Conservation (phyloP, 2,888 invertebrate genomes). For the Rhodophaea formosa region DNA sequence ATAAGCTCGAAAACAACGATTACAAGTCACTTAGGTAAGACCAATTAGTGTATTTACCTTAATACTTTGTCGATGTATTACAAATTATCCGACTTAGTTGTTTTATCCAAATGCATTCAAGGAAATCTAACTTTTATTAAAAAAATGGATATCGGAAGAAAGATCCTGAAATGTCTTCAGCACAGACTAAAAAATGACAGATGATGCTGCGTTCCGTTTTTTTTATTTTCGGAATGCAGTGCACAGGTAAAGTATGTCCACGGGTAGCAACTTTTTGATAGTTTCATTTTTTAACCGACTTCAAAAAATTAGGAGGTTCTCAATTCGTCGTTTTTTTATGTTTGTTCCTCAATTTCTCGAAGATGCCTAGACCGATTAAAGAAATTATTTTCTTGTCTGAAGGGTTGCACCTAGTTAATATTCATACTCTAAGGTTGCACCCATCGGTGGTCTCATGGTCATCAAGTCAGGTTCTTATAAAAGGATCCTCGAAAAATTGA, state of each 20-base stretch:
- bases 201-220: not conserved
- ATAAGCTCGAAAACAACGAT: not conserved
- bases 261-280: too few relatives aligned
- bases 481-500: too few relatives aligned
- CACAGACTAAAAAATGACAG: not conserved
- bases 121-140: not conserved
- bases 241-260: not conserved
- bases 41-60: not conserved
- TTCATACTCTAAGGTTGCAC: too few relatives aligned
- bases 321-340: too few relatives aligned
- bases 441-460: too few relatives aligned
- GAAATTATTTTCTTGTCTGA: too few relatives aligned
- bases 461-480: too few relatives aligned
- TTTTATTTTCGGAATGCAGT: not conserved
- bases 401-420: too few relatives aligned
- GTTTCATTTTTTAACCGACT: too few relatives aligned
- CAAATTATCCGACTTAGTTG: not conserved
- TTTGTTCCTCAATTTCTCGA: too few relatives aligned
- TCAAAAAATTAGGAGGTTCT: too few relatives aligned
- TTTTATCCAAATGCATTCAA: not conserved
- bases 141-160: constrained; percentile 1
- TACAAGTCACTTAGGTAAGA: not conserved
- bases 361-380: too few relatives aligned
- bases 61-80: not conserved
- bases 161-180: not conserved